Percentiles rank a stretch among this genome's conserved stretches.
phyloP scores from a whole-genome alignment of 92 coral and sea anemone species.

The Umimayanthus chanpuru region DNA sequence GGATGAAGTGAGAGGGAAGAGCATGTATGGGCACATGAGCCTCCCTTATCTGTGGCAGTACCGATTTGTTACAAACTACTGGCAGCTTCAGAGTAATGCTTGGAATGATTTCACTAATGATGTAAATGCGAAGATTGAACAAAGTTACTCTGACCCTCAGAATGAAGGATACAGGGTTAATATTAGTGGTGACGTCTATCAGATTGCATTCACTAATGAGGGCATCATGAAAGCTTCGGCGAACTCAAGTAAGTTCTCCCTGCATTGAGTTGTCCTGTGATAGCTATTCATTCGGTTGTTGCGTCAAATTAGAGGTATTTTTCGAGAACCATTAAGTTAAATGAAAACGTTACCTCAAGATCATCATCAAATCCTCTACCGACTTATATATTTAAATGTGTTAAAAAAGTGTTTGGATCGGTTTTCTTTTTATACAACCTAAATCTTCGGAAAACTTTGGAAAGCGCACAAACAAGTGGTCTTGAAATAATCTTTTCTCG shows the following conservation, averaged over 20 bases:
- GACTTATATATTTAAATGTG: no score
- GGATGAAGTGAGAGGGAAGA: slow-evolving; percentile 78
- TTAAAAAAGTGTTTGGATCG: no score
- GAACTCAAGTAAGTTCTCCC: not conserved
- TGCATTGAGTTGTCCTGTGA: no score
- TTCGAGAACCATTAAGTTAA: no score
- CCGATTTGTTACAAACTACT: not conserved
- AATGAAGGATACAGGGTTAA: not conserved
- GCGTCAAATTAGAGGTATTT: no score
- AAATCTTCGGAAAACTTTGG: no score
- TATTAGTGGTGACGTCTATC: slow-evolving; percentile 2
- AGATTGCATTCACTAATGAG: not conserved
- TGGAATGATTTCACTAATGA: slow-evolving; percentile 73
- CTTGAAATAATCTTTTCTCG: no score
- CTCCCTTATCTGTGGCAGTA: slow-evolving; percentile 92
- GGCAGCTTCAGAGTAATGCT: not conserved
- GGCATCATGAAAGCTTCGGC: slow-evolving; percentile 7
- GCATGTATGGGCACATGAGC: slow-evolving; percentile 88
- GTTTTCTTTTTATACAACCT: no score
- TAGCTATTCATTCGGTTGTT: no score
- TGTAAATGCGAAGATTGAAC: not conserved
- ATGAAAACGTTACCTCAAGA: no score
- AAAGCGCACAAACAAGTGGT: no score
- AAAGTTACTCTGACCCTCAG: slow-evolving; percentile 58
- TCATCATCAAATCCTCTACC: no score